phyloP scores from a whole-genome alignment of 2,797 vertebrate genomes.

The Cetoscarus ocellatus region DNA sequence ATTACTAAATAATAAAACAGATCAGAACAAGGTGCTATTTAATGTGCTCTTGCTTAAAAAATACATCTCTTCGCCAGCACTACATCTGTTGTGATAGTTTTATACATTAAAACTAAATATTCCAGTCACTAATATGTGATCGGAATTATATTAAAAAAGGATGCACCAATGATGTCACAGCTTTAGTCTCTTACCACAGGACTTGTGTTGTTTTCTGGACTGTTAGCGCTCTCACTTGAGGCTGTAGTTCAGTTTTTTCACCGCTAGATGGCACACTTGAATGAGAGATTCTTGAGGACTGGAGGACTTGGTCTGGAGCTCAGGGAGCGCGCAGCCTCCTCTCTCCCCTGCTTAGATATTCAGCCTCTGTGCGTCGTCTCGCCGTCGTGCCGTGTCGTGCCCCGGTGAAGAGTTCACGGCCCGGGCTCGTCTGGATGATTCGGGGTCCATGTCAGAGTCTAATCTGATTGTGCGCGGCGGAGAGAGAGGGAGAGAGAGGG shows the following conservation, averaged over 20 bases:
- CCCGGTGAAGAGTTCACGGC: constrained; percentile 84
- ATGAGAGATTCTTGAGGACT: constrained; percentile 52
- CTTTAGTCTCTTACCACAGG: no score
- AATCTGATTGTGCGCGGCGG: constrained; percentile 75
- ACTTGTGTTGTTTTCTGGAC: background rate
- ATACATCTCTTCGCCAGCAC: no score
- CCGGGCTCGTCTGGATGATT: constrained; percentile 72
- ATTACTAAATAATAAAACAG: no score
- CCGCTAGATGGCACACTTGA: constrained; percentile 82
- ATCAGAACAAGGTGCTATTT: no score
- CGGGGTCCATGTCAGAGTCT: constrained; percentile 67
- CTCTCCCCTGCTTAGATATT: constrained; percentile 27
- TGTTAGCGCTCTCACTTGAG: background rate
- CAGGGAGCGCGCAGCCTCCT: constrained; percentile 34
- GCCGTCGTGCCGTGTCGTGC: constrained; percentile 33
- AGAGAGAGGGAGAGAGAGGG: constrained; percentile 50
- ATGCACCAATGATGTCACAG: background rate
- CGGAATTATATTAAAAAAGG: no score
- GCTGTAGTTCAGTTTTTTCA: constrained; percentile 33
- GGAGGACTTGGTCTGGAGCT: constrained; percentile 32
- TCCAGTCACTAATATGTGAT: no score
- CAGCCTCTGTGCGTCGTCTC: constrained; percentile 36
- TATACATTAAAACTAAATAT: no score
- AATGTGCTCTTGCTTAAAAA: no score
- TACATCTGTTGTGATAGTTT: no score